Base-by-base conservation (phyloP, 1,140 invertebrate species). In the Hycleus phaleratus region DNA sequence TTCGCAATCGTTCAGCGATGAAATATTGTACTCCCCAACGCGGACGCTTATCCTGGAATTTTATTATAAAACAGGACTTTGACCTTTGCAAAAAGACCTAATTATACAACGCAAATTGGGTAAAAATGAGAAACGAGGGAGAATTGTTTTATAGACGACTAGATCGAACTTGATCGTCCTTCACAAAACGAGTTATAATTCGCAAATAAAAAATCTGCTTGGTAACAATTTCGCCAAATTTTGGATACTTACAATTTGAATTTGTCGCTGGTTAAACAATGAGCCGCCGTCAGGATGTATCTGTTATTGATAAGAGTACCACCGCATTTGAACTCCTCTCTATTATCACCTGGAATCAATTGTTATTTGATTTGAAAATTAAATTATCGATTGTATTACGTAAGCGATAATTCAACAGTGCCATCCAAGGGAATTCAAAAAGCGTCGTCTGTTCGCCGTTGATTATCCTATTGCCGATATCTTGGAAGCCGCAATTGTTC, bases 261-360 rank as follows among this genome's bases (percentile, higher is more conserved):
- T 54, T 73, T 65, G 24, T 83, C 62, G 6, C 71, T 67, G 2
- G 75, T 77, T 5, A 87, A 76, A 51, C 85, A 87, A 62, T 87
- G 86, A 1, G 85, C 86, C 2, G 85, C 85, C 1, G 85, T 88
- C 10, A 88, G 69, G 38, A 88, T 77, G 62, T 87, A 85, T 62
- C 81, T 74, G 40, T 79, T 70, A 44, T 77, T 82, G 53, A 88
- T 86, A 2, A 87, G 64, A 0, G 83, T 74, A 3, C 85, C 86
- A 1, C 82, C 85, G 63, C 86, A 88, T 52, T 76, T 75, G 54
- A 82, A 81, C 61, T 78, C 40, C 4, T n/a, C 40, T 11, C 9
- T 42, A 11, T n/a, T n/a, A 42, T 42, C 4, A 1, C 9, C 11
- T n/a, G 40, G 0, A n/a, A 42, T 10, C 9, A 4, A 42, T 42